Percentiles rank a stretch among this genome's conserved stretches.
These are phyloP conservation scores for Drosophila anomalata DNA, from an alignment of 2,888 invertebrate species.

Conservation along the genomic window DNA sequence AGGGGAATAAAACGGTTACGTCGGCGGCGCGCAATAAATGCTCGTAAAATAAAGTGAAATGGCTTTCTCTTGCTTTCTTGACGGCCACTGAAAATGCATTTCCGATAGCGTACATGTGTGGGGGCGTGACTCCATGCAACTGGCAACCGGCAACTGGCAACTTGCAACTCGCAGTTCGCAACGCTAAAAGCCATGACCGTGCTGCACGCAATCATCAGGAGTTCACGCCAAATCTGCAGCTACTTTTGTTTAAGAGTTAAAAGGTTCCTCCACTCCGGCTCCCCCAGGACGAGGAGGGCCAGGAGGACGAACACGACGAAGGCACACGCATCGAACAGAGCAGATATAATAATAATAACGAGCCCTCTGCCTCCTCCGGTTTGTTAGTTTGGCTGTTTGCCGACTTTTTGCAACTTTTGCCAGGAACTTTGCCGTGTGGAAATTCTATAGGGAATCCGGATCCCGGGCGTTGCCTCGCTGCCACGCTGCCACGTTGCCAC, in stretches of 20 bases:
- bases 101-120: conserved; percentile 44
- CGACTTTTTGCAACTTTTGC: conserved; percentile 67
- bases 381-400: conserved; percentile 68
- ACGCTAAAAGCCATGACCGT: conserved; percentile 71
- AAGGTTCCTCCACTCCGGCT: conserved; percentile 32
- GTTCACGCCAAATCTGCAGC: conserved; percentile 60
- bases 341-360: conserved; percentile 68
- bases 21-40: conserved; percentile 62
- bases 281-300: not conserved
- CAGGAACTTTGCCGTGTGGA: conserved; percentile 53
- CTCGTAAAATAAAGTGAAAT: conserved; percentile 73
- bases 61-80: conserved; percentile 77
- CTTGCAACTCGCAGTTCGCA: conserved; percentile 66
- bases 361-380: conserved; percentile 53
- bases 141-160: conserved; percentile 48
- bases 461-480: conserved; percentile 29
- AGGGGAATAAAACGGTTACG: conserved; percentile 50
- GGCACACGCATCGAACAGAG: conserved; percentile 42
- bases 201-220: conserved; percentile 67
- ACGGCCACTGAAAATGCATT: conserved; percentile 76
- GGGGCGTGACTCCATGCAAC: conserved; percentile 62
- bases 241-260: conserved; percentile 73
- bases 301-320: not conserved
- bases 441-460: conserved; percentile 51
- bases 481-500: conserved; percentile 37